Evolutionary conservation across 92 coral and sea anemone genomes (phyloP).

Genomic region (Palythoa grandiflora): DNA sequence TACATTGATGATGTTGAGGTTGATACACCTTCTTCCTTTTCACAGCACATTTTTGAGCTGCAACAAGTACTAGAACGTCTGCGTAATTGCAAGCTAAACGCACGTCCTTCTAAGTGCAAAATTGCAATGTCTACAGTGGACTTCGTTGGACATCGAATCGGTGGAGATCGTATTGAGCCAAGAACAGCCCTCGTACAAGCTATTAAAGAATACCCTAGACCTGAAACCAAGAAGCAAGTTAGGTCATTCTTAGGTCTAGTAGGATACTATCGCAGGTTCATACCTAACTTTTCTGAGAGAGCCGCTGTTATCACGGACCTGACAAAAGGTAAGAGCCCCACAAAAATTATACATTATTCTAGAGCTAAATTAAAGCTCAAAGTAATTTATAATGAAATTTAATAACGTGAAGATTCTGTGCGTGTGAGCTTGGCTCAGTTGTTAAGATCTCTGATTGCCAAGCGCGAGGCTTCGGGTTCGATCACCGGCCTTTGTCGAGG

Average conservation of each 20-base stretch:
- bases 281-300: constrained; percentile 5
- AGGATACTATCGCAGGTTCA: neutral
- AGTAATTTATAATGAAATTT: too few species aligned
- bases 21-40: constrained; percentile 34
- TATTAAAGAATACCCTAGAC: constrained; percentile 49
- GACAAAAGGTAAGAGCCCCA: neutral
- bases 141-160: constrained; percentile 63
- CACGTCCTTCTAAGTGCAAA: constrained; percentile 61
- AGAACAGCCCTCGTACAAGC: constrained; percentile 37
- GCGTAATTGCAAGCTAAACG: constrained; percentile 38
- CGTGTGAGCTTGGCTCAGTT: too few species aligned
- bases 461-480: too few species aligned
- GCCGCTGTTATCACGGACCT: neutral
- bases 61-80: constrained; percentile 53
- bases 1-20: constrained; percentile 67
- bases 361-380: too few species aligned
- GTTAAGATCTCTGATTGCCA: too few species aligned
- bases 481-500: too few species aligned
- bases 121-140: constrained; percentile 49
- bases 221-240: constrained; percentile 56
- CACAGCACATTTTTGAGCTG: constrained; percentile 48
- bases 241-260: constrained; percentile 6
- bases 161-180: constrained; percentile 51
- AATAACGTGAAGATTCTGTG: too few species aligned
- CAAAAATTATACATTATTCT: neutral